Evolutionary conservation across 1,140 invertebrate genomes (phyloP), one percentile per base, ranked within the genome.

Genomic region (Pogonomyrmex barbatus): DNA sequence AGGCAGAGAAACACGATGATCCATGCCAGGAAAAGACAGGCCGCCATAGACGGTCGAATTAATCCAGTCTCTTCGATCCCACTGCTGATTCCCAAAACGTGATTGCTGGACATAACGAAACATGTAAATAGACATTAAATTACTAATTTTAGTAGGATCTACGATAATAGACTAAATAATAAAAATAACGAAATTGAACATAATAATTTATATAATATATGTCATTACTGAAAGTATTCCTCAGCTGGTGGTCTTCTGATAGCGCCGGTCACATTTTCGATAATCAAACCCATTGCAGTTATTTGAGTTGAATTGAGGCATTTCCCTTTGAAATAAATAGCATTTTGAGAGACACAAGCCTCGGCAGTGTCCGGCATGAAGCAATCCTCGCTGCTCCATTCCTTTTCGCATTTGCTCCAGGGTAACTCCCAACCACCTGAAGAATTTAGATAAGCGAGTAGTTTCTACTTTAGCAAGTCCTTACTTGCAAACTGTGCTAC

Each of bases 221-320:
- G 24, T 42, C 17, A 33, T 96, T 95, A 98, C 97, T 96, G 97
- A 94, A 98, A 98, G 93, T 97, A 98, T 94, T 98, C 97, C 93
- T 98, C 97, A 67, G 97, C 97, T 0, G 97, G 97, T 62, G 97
- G 97, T 87, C 96, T 95, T 88, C 96, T 95, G 42, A 96, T 94
- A 24, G 96, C 96, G 77, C 95, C 95, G 12, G 94, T 93, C 36
- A 94, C 93, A 39, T 95, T 91, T 33, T 93, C 91, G 10, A 92
- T 87, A 5, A 93, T 95, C 56, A 95, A 70, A 54, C 94, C 93
- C 36, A 93, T 85, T 4, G 92, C 93, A 39, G 91, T 87, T 67
- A 95, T 93, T 85, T 95, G 93, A 0, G 94, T 95, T 0, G 93
- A 92, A 89, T 96, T 96, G 36, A 95, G 94, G 83, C 96, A 96